phyloP scores from a whole-genome alignment of 1,140 invertebrate genomes.

The Cydia fagiglandana region DNA sequence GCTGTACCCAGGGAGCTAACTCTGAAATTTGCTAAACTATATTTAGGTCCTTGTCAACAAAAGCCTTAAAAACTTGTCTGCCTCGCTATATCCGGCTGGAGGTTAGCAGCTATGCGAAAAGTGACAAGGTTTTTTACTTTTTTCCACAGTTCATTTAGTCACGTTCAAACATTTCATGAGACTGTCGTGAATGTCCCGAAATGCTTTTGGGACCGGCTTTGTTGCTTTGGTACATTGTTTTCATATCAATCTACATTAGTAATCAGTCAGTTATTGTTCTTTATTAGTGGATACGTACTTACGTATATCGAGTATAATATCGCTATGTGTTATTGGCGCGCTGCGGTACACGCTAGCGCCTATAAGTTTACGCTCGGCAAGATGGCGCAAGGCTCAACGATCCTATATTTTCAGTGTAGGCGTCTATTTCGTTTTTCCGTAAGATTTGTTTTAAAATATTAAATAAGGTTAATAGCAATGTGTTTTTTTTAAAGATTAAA shows the following conservation, averaged over 20 bases:
- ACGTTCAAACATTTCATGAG: conserved; percentile 10
- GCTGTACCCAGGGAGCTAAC: background rate
- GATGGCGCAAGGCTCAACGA: background rate
- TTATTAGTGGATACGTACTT: background rate
- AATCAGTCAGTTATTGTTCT: background rate
- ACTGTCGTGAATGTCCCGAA: conserved; percentile 1
- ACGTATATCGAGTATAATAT: background rate
- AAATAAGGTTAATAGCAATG: background rate
- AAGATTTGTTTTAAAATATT: background rate
- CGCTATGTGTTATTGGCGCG: background rate
- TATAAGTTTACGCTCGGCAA: conserved; percentile 22
- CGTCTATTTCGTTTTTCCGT: background rate
- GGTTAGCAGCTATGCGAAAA: conserved; percentile 1
- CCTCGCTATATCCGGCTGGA: background rate
- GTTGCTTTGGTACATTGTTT: background rate
- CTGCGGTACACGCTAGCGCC: background rate
- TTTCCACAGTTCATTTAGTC: conserved; percentile 2
- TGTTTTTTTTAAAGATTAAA: too few relatives aligned
- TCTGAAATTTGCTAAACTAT: background rate
- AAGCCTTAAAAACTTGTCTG: conserved; percentile 5
- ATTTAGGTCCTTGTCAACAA: conserved; percentile 1
- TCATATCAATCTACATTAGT: background rate
- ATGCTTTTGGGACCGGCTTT: conserved; percentile 2
- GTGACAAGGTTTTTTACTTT: conserved; percentile 11
- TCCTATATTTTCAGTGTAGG: background rate